Base-by-base conservation (phyloP, 2,888 invertebrate genomes). In the Gastrophysa polygoni region DNA sequence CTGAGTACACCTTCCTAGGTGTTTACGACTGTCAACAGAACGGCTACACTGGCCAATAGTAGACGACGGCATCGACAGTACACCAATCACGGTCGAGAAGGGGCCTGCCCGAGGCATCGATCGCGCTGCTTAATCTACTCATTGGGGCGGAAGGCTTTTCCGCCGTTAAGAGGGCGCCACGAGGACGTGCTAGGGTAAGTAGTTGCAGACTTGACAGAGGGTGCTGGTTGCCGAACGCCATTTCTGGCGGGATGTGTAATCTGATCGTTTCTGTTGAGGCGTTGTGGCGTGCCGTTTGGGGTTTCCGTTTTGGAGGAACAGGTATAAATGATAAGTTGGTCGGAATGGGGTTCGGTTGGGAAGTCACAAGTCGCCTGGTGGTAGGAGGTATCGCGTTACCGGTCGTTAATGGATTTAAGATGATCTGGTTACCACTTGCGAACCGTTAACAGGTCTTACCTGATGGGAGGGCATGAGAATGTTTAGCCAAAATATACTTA, bases 101-200 rank as follows among this genome's bases (percentile, higher is more conserved):
- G 63, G 73, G 73, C 61, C 74, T 63, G 71, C 70, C 75, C 71
- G 70, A 29, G 52, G 57, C 64, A 79, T 79, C 76, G 76, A 72
- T 73, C 70, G 63, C 62, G 29, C 57, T 50, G 67, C 64, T 57
- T 66, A 69, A 80, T 77, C 76, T 80, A 80, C 73, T 74, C 77
- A 78, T 77, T 80, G 79, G 80, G 74, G 79, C 79, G 82, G 77
- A 77, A 81, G 76, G 73, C 69, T 69, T 73, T 77, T 74, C 72
- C 68, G 63, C 77, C 79, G 81, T 66, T 73, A 71, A 80, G 82
- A 81, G 81, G 81, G 80, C 78, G 80, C 79, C 79, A 80, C 76
- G 48, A 62, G 70, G 65, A 67, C 64, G 66, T 69, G 14, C 32
- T 69, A 66, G 64, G 59, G 62, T 61, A 64, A 71, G 57, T 72